Conservation (phyloP, 2,113 vertebrate species). For the Aspiorhynchus laticeps region DNA sequence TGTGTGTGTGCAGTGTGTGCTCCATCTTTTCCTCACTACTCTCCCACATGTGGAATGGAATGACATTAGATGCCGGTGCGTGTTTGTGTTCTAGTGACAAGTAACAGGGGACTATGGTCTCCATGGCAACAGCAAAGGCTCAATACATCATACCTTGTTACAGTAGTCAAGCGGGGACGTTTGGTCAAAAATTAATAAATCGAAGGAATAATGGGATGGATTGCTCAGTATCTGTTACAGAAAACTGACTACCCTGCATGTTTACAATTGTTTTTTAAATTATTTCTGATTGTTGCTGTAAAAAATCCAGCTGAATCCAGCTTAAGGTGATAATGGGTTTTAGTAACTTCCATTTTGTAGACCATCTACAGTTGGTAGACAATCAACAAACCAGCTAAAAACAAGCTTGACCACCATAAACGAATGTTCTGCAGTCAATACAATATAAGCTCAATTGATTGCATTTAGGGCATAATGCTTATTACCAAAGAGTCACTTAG, state of each 20-base stretch:
- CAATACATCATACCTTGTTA: conserved; percentile 88
- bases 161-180: conserved; percentile 80
- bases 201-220: conserved; percentile 62
- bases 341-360: not conserved
- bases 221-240: conserved; percentile 19
- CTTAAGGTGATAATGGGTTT: not conserved
- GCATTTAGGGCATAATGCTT: not conserved
- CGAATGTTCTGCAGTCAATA: not conserved
- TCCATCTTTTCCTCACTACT: conserved; percentile 66
- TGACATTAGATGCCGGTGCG: conserved; percentile 84
- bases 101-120: conserved; percentile 83
- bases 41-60: conserved; percentile 78
- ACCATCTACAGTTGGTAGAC: not conserved
- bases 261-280: conserved; percentile 59
- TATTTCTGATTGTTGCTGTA: conserved; percentile 66
- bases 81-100: conserved; percentile 87
- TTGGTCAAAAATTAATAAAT: conserved; percentile 82
- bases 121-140: conserved; percentile 86
- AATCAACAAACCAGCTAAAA: not conserved
- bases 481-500: not conserved
- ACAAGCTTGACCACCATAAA: not conserved
- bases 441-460: not conserved
- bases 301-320: not conserved
- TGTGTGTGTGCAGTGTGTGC: conserved; percentile 30
- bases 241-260: conserved; percentile 56